phyloP scores from a whole-genome alignment of 2,113 vertebrate genomes.

The Paralichthys olivaceus region DNA sequence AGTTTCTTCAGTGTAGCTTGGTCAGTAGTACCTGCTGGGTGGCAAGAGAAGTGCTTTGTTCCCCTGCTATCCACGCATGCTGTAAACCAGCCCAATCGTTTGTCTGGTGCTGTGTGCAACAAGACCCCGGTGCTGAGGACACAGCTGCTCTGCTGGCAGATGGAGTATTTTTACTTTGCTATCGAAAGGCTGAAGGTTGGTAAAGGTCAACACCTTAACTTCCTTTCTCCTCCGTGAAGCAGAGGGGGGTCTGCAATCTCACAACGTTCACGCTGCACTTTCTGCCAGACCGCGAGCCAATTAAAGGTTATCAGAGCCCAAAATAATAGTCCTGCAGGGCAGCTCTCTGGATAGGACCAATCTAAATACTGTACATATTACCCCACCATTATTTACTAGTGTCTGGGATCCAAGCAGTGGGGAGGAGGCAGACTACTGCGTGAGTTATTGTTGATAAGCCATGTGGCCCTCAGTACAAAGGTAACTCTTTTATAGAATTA shows the following conservation, averaged over 20 bases:
- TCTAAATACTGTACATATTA: constrained; percentile 61
- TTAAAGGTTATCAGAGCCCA: constrained; percentile 78
- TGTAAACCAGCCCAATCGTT: not conserved
- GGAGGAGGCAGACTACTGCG: constrained; percentile 2
- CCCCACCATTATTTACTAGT: constrained; percentile 34
- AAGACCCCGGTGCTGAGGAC: not conserved
- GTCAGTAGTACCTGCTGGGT: not conserved
- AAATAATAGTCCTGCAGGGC: constrained; percentile 14
- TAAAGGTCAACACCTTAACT: constrained; percentile 2
- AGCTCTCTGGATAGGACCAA: constrained; percentile 31
- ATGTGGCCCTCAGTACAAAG: constrained; percentile 9
- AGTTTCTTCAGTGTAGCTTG: not conserved
- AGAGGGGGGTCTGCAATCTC: constrained; percentile 3
- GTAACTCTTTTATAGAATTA: not conserved
- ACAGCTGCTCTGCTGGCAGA: not conserved
- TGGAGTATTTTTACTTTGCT: not conserved
- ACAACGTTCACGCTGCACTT: not conserved
- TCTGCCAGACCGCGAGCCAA: constrained; percentile 64
- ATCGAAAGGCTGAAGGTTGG: not conserved
- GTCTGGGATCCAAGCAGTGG: constrained; percentile 30
- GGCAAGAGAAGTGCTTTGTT: too few relatives aligned
- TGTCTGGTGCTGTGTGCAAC: not conserved
- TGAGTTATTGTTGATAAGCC: constrained; percentile 29
- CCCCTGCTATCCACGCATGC: not conserved
- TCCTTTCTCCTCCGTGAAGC: constrained; percentile 48